Base-by-base conservation (phyloP, 2,797 vertebrate genomes). In the Simalia tracyae region DNA sequence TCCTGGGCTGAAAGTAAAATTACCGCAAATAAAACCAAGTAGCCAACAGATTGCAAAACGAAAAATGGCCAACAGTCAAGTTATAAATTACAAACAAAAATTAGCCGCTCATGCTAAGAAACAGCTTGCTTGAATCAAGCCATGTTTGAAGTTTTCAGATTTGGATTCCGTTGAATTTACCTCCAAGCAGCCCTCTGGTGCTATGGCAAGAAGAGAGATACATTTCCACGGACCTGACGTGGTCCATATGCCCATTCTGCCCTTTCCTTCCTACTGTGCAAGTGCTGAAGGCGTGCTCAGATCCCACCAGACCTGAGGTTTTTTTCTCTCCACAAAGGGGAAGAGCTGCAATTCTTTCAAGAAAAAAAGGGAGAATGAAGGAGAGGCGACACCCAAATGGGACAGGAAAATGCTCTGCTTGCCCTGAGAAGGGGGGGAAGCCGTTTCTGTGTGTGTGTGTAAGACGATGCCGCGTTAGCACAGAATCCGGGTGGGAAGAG, bases 401-500 rank as follows among this genome's bases (percentile, higher is more conserved):
- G 19, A n/a, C 4, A 31, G 14, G n/a, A 59, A 57, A 3, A 59
- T 22, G 56, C 54, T 11, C 4, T 2, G 68, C 14, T 15, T 4
- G 10, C 14, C 9, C 59, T 0, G 42, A 4, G 64, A 31, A 66
- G 12, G 36, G 88, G 6, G 1, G 28, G 36, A 1, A 72, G 84
- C 9, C 90, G 88, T 1, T 94, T 93, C 26, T 89, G 93, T 84
- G 87, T 90, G 91, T 90, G 91, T 90, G 93, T 0, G 68, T 92
- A 89, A 94, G 93, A 1, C 6, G 31, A 85, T 1, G 9, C 93
- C 87, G 87, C 84, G 68, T 11, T 88, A 93, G 19, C 61, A 1
- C 72, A 28, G 93, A 0, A 90, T 93, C 94, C 94, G 1, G 9
- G 26, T 7, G 9, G 7, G 14, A 14, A 14, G 6, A 19, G 24